Base-by-base conservation (phyloP, 2,888 invertebrate species). In the Drosophila fungiperda region DNA sequence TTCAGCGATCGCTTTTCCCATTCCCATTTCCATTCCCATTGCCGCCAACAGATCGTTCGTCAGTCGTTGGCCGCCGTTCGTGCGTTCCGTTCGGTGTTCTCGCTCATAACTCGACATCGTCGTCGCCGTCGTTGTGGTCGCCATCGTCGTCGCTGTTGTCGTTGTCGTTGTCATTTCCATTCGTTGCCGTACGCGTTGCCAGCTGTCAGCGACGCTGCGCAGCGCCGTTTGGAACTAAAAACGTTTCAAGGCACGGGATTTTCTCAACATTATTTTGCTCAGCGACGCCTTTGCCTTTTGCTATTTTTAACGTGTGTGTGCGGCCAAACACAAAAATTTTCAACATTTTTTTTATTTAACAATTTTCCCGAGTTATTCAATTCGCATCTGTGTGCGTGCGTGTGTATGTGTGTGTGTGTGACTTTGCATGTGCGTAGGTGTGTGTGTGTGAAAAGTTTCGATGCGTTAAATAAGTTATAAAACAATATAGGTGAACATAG, bases 51-150 rank as follows among this genome's bases (percentile, higher is more conserved):
- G 52, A 36, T 66, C 61, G 73, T 59, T 45, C 23, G 55, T 23
- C 86, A 87, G 87, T 90, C 90, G 87, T 76, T 74, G 76, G 69
- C 83, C 71, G 83, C 79, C 82, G 82, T 70, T 86, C 89, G 89
- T 83, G 81, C 88, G 88, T 89, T 76, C 73, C 88, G 84, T 75
- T 78, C 78, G 70, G 54, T 70, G 79, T 68, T 74, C 69, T 76
- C 77, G 77, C 76, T 67, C 76, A 40, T 48, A 58, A 35, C 61
- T 69, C 68, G 74, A 59, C 68, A 60, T 36, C 50, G 23, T 57
- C 17, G 36, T 55, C 52, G 35, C 33, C 29, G 45, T 45, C 63
- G 40, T 57, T 50, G 49, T 60, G 32, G 58, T 45, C 38, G 33
- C 48, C 32, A 59, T 9, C 52, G 58, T 57, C 29, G 60, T 60